phyloP scores from a whole-genome alignment of 2,888 invertebrate species.

The Dromius quadrimaculatus region DNA sequence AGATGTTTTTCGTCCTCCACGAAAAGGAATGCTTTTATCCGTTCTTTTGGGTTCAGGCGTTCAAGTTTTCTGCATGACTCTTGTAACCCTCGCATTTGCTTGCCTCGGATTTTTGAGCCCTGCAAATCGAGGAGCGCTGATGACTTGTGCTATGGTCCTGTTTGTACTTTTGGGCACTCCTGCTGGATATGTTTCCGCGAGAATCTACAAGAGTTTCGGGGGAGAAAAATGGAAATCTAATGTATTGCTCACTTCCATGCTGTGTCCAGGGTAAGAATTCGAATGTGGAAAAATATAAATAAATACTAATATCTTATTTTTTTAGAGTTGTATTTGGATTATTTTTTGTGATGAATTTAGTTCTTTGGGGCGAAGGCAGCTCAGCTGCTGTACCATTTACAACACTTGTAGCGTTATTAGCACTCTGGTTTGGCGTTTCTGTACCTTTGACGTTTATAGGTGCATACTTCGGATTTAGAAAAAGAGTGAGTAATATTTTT shows the following conservation, averaged over 20 bases:
- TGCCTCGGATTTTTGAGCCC: constrained; percentile 98
- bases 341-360: constrained; percentile 96
- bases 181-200: constrained; percentile 96
- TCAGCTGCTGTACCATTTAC: constrained; percentile 98
- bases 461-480: constrained; percentile 98
- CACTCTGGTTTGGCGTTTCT: constrained; percentile 98
- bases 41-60: constrained; percentile 97
- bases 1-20: constrained; percentile 96
- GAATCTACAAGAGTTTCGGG: constrained; percentile 98
- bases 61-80: constrained; percentile 96
- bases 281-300: background rate
- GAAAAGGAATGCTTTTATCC: constrained; percentile 95
- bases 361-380: constrained; percentile 95
- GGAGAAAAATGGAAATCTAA: constrained; percentile 99
- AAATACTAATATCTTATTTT: constrained; percentile 1
- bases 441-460: constrained; percentile 98
- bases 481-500: constrained; percentile 76
- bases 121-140: constrained; percentile 97
- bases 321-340: constrained; percentile 92
- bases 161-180: constrained; percentile 97
- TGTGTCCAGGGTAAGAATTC: constrained; percentile 90
- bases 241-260: constrained; percentile 94
- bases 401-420: constrained; percentile 91
- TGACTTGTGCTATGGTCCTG: constrained; percentile 97
- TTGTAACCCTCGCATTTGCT: constrained; percentile 97